Percentiles rank a stretch among this genome's conserved stretches.
Evolutionary conservation across 2,888 invertebrate genomes (phyloP).

Genomic region (Venusia cambrica): DNA sequence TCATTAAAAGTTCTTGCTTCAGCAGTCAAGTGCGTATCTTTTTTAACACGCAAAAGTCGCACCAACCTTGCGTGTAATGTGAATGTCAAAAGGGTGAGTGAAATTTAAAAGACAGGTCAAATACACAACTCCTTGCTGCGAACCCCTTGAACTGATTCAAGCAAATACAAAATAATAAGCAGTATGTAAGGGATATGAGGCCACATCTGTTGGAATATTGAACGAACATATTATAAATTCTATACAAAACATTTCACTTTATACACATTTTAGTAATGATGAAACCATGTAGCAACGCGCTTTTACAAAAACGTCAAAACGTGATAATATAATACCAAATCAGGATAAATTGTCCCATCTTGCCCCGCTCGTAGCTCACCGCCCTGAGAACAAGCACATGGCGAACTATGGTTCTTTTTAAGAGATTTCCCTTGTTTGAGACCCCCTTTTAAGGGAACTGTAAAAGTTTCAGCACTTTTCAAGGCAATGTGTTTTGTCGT

Average conservation of each 20-base stretch:
- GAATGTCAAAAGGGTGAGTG: constrained; percentile 26
- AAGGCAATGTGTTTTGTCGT: constrained; percentile 76
- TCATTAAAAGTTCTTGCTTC: constrained; percentile 15
- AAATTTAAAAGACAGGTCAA: constrained; percentile 18
- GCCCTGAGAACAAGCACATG: constrained; percentile 18
- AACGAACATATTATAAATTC: too few relatives aligned
- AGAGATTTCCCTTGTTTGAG: constrained; percentile 30
- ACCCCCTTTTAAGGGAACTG: constrained; percentile 33
- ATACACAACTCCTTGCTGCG: constrained; percentile 5
- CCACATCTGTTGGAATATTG: too few relatives aligned
- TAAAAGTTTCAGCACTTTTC: constrained; percentile 34
- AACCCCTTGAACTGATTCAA: constrained; percentile 2
- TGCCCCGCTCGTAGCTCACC: constrained; percentile 1
- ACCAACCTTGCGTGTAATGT: constrained; percentile 20
- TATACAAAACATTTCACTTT: too few relatives aligned
- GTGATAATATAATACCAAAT: neutral
- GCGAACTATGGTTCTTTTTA: constrained; percentile 24
- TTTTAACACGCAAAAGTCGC: constrained; percentile 19
- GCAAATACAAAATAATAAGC: constrained; percentile 5
- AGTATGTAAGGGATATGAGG: too few relatives aligned
- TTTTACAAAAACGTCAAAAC: too few relatives aligned
- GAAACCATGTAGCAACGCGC: too few relatives aligned
- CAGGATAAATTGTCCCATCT: constrained; percentile 1
- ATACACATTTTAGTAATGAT: too few relatives aligned
- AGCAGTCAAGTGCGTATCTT: constrained; percentile 4